Conservation (phyloP, 2,888 invertebrate genomes). For the Oligia strigilis region DNA sequence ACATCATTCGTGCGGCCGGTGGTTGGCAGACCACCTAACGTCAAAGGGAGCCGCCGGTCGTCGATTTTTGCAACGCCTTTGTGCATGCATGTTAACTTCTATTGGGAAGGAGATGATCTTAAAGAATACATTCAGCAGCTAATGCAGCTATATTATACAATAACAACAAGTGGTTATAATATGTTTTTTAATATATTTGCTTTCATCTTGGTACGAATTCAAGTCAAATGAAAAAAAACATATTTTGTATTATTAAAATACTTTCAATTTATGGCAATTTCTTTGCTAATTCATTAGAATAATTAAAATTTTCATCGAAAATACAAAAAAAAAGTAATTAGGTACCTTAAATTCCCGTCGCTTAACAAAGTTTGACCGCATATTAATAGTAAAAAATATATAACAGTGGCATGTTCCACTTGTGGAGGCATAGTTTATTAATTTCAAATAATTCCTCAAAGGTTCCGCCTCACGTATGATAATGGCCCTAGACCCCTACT, state of each 20-base stretch:
- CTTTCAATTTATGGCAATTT: background rate
- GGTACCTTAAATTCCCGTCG: conserved; percentile 52
- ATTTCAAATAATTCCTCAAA: conserved; percentile 89
- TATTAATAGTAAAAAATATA: conserved; percentile 76
- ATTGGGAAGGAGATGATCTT: conserved; percentile 77
- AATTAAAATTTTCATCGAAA: conserved; percentile 7
- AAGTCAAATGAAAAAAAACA: background rate
- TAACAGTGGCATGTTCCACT: conserved; percentile 89
- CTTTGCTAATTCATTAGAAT: background rate
- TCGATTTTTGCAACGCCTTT: conserved; percentile 88
- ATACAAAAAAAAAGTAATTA: conserved; percentile 40
- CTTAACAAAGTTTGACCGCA: conserved; percentile 74
- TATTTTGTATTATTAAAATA: too few species aligned
- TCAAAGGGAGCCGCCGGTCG: conserved; percentile 87
- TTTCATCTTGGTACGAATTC: background rate
- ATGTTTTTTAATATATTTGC: background rate
- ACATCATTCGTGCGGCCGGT: conserved; percentile 82
- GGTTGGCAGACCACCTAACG: conserved; percentile 86
- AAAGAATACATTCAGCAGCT: conserved; percentile 45
- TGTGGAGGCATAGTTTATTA: conserved; percentile 88
- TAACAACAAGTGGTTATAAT: background rate
- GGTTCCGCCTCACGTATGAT: conserved; percentile 84
- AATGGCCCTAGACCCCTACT: conserved; percentile 83
- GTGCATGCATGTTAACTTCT: conserved; percentile 80
- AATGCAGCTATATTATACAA: conserved; percentile 34